Conservation (phyloP, 2,888 invertebrate species). For the Morpho deidamia region DNA sequence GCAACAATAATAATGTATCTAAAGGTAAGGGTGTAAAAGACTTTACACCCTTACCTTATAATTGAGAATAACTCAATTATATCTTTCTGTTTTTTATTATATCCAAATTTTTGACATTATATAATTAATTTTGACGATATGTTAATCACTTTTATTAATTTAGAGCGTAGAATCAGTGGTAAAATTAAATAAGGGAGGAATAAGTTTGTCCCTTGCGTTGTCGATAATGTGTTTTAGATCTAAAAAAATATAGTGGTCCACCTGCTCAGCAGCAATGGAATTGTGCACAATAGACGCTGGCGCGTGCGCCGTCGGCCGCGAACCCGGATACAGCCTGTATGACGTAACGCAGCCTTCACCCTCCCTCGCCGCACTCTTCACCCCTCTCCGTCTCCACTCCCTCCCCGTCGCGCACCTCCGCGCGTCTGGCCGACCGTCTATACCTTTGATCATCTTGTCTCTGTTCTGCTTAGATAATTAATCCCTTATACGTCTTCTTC, state of each 20-base stretch:
- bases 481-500: conserved; percentile 35
- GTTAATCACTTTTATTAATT: too few relatives aligned
- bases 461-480: conserved; percentile 36
- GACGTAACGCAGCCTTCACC: conserved; percentile 68
- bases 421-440: conserved; percentile 67
- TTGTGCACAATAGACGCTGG: conserved; percentile 29
- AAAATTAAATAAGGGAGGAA: too few relatives aligned
- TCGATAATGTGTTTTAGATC: too few relatives aligned
- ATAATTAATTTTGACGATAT: too few relatives aligned
- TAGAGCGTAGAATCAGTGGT: too few relatives aligned
- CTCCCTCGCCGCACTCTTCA: conserved; percentile 28
- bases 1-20: too few relatives aligned
- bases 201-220: too few relatives aligned
- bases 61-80: too few relatives aligned
- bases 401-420: conserved; percentile 35
- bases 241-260: conserved; percentile 27
- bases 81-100: too few relatives aligned
- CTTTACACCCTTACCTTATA: too few relatives aligned
- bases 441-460: conserved; percentile 40
- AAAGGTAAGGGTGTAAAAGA: too few relatives aligned
- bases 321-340: conserved; percentile 68
- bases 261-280: conserved; percentile 33
- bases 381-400: conserved; percentile 21
- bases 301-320: conserved; percentile 68
- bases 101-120: too few relatives aligned